Conservation (phyloP, 2,797 vertebrate species). For the Octomys mimax region DNA sequence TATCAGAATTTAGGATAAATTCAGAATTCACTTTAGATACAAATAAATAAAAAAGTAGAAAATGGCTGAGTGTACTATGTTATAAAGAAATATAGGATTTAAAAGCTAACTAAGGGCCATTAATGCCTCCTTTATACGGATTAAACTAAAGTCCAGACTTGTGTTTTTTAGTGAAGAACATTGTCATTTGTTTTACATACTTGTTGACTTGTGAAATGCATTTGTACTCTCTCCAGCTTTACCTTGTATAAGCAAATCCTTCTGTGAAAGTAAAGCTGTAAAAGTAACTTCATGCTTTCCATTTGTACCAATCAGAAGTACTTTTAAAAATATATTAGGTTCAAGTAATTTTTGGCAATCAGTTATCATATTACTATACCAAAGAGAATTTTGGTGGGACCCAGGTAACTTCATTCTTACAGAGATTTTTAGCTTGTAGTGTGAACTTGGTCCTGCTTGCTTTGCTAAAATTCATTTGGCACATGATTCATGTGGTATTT, state of each 20-base stretch:
- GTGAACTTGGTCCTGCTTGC: not conserved
- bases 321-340: not conserved
- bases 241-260: not conserved
- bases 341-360: slow-evolving; percentile 33
- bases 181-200: slow-evolving; percentile 19
- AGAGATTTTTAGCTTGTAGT: slow-evolving; percentile 6
- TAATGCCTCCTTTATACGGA: slow-evolving; percentile 33
- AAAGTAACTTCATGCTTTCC: not conserved
- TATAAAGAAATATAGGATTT: slow-evolving; percentile 1
- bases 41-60: not conserved
- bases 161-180: not conserved
- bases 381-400: not conserved
- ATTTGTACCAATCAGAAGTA: not conserved
- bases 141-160: not conserved
- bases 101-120: not conserved
- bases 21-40: not conserved
- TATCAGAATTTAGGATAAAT: not conserved
- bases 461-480: slow-evolving; percentile 53
- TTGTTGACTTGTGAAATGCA: slow-evolving; percentile 44
- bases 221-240: slow-evolving; percentile 34
- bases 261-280: slow-evolving; percentile 29
- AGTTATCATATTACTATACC: not conserved
- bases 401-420: slow-evolving; percentile 15
- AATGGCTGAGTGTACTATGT: not conserved
- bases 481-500: slow-evolving; percentile 56